Evolutionary conservation across 1,140 invertebrate species (phyloP).

Genomic region (Drosophila orosa): DNA sequence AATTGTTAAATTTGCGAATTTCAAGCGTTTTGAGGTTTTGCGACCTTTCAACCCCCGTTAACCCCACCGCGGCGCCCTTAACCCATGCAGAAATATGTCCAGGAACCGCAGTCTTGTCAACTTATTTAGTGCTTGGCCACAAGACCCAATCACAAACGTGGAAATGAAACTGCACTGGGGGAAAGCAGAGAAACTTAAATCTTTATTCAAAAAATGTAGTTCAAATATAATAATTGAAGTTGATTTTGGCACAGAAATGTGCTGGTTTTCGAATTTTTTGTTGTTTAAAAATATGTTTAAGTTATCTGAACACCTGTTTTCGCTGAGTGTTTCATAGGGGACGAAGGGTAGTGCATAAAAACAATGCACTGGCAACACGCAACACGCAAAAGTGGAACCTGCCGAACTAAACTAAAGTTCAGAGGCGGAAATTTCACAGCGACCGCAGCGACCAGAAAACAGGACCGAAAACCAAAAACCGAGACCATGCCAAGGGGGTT

Average conservation of each 20-base stretch:
- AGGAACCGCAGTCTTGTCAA: conserved; percentile 50
- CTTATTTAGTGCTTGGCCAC: conserved; percentile 50
- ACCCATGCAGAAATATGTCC: conserved; percentile 24
- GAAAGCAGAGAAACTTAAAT: not conserved
- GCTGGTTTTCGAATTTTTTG: not conserved
- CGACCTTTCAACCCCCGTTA: conserved; percentile 28
- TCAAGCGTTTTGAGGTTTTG: conserved; percentile 43
- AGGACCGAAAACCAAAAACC: conserved; percentile 37
- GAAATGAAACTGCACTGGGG: not conserved
- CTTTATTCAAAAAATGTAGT: fast-evolving
- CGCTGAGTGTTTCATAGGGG: not conserved
- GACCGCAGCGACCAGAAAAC: conserved; percentile 62
- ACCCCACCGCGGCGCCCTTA: not conserved
- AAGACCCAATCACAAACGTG: conserved; percentile 46
- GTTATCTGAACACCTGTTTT: not conserved
- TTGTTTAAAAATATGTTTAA: too few species aligned
- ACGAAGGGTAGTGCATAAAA: conserved; percentile 28
- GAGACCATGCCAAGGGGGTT: conserved; percentile 1
- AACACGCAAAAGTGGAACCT: conserved; percentile 30
- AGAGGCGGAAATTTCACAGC: conserved; percentile 51
- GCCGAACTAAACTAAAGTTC: conserved; percentile 45
- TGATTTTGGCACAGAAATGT: not conserved
- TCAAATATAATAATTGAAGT: not conserved
- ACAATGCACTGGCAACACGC: conserved; percentile 56
- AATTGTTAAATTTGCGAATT: conserved; percentile 42